Percentiles rank a stretch among this genome's conserved stretches.
phyloP scores from a whole-genome alignment of 2,113 vertebrate species.

The Proterorhinus semilunaris region DNA sequence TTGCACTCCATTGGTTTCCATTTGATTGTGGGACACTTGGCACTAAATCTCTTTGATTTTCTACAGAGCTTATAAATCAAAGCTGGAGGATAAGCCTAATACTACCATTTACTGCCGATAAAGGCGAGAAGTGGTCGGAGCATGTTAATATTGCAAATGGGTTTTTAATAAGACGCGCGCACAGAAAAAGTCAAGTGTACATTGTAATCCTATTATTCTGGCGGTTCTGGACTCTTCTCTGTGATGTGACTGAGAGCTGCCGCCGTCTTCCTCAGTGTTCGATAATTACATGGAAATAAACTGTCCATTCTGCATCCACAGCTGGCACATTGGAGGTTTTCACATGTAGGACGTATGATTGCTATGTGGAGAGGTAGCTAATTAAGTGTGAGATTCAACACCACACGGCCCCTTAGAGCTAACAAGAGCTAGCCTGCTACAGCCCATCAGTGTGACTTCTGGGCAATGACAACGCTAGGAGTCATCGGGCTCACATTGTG shows the following conservation, averaged over 20 bases:
- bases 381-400: no score
- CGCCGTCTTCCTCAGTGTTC: slow-evolving; percentile 34
- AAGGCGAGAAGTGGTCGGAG: slow-evolving; percentile 28
- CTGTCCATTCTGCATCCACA: slow-evolving; percentile 42
- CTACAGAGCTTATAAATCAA: slow-evolving; percentile 5
- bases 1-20: neutral
- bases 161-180: slow-evolving; percentile 31
- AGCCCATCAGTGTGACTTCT: no score
- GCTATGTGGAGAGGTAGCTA: no score
- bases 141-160: slow-evolving; percentile 39
- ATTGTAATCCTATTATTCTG: slow-evolving; percentile 46
- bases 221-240: slow-evolving; percentile 20
- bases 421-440: no score
- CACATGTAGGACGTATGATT: neutral
- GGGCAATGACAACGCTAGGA: no score
- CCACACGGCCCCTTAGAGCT: no score
- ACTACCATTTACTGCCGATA: slow-evolving; percentile 10
- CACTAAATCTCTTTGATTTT: slow-evolving; percentile 3
- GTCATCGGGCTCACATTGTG: no score
- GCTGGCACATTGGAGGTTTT: slow-evolving; percentile 18
- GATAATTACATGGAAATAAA: slow-evolving; percentile 56
- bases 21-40: neutral
- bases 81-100: slow-evolving; percentile 11
- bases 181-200: slow-evolving; percentile 24
- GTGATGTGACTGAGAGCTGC: slow-evolving; percentile 37